phyloP scores from a whole-genome alignment of 2,113 vertebrate species.

The Microcebus murinus region DNA sequence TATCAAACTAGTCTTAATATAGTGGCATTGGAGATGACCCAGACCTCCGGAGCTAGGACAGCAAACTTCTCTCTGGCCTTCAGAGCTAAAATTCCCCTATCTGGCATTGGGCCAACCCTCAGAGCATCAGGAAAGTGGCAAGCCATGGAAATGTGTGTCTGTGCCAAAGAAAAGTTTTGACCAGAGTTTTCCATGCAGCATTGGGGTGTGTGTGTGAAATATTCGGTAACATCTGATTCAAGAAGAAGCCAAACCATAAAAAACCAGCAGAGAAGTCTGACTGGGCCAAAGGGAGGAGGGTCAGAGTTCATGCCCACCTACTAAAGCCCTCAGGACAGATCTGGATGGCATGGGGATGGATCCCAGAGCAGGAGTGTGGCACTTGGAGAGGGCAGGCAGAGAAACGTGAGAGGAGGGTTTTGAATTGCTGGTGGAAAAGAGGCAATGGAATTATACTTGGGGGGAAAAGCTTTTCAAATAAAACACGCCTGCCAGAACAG shows the following conservation, averaged over 20 bases:
- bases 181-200: slow-evolving; percentile 46
- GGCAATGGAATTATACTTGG: slow-evolving; percentile 36
- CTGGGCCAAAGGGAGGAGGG: background rate
- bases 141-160: slow-evolving; percentile 40
- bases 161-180: slow-evolving; percentile 46
- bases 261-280: background rate
- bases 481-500: slow-evolving; percentile 7
- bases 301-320: background rate
- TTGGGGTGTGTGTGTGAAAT: background rate
- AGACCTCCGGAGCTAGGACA: slow-evolving; percentile 29
- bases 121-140: slow-evolving; percentile 17
- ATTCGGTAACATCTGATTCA: background rate
- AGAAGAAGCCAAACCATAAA: slow-evolving; percentile 20
- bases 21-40: slow-evolving; percentile 14
- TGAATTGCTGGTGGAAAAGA: slow-evolving; percentile 47
- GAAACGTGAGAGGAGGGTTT: background rate
- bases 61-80: slow-evolving; percentile 18
- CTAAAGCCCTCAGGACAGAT: background rate
- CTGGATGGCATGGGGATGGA: background rate
- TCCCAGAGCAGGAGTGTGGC: background rate
- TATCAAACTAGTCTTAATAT: slow-evolving; percentile 29
- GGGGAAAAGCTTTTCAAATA: slow-evolving; percentile 32
- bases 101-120: background rate
- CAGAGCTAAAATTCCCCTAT: background rate
- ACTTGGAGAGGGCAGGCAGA: background rate